These are phyloP conservation scores for Herpailurus yagouaroundi DNA, from an alignment of 2,113 vertebrate genomes.

Conservation along the genomic window DNA sequence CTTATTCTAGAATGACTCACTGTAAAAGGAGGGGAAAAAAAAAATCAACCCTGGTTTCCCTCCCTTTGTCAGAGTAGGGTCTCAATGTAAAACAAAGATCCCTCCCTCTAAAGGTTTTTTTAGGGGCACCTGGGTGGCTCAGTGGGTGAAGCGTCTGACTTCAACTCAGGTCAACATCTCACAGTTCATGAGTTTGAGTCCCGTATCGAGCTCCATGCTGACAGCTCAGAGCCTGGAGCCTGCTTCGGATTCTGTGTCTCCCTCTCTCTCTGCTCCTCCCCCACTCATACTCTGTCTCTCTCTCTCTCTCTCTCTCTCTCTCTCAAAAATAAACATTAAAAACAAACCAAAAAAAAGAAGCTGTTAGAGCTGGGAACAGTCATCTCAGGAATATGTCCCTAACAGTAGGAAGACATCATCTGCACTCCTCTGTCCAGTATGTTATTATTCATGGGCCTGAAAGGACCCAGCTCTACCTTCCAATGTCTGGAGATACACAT, in stretches of 20 bases:
- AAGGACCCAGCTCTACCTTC: conserved; percentile 3
- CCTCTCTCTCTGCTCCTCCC: too few relatives aligned
- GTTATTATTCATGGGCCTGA: conserved; percentile 63
- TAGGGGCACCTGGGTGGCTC: too few relatives aligned
- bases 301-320: too few relatives aligned
- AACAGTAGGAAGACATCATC: conserved; percentile 30
- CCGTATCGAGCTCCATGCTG: too few relatives aligned
- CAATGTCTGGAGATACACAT: not conserved
- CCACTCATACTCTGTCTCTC: too few relatives aligned
- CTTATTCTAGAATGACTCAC: not conserved
- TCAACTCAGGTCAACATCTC: too few relatives aligned
- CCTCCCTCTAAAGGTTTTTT: not conserved
- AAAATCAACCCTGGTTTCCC: not conserved
- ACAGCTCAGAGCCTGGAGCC: too few relatives aligned
- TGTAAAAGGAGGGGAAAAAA: not conserved
- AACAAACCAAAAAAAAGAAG: not conserved
- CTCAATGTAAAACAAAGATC: not conserved
- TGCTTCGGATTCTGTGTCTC: too few relatives aligned
- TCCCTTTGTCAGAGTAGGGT: not conserved
- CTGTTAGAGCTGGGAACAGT: not conserved
- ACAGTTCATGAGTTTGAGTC: too few relatives aligned
- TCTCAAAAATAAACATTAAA: too few relatives aligned
- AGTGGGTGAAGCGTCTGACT: too few relatives aligned
- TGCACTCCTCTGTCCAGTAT: conserved; percentile 48
- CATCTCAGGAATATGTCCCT: not conserved